phyloP scores from a whole-genome alignment of 1,140 invertebrate species.

The Danaus melanippus region DNA sequence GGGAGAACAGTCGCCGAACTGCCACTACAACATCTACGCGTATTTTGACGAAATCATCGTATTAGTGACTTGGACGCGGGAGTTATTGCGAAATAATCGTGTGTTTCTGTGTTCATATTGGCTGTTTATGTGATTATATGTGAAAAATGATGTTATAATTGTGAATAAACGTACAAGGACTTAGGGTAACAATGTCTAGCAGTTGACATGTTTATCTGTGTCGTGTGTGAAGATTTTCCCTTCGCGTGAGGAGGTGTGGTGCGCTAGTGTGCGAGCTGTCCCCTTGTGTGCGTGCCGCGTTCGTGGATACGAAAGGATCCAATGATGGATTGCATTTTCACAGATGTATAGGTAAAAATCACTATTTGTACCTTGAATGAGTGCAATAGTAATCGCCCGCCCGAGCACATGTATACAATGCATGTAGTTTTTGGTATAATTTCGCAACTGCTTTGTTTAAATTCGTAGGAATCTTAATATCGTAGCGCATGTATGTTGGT shows the following conservation, averaged over 20 bases:
- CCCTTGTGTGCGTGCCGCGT: constrained; percentile 51
- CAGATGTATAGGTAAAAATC: constrained; percentile 68
- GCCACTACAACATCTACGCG: constrained; percentile 64
- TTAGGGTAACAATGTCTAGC: constrained; percentile 70
- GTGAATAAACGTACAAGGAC: constrained; percentile 65
- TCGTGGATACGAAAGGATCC: constrained; percentile 53
- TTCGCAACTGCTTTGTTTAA: constrained; percentile 42
- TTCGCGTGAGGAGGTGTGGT: constrained; percentile 66
- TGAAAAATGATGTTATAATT: constrained; percentile 61
- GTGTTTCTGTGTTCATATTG: constrained; percentile 62
- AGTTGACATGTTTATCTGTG: constrained; percentile 73
- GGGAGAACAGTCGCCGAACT: constrained; percentile 65
- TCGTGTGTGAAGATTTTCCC: constrained; percentile 72
- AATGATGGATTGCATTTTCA: constrained; percentile 70
- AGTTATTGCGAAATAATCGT: constrained; percentile 61
- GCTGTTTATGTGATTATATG: constrained; percentile 63
- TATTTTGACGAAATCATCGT: constrained; percentile 59
- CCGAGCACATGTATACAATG: constrained; percentile 24
- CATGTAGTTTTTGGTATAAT: constrained; percentile 20
- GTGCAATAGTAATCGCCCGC: constrained; percentile 21
- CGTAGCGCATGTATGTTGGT: constrained; percentile 36
- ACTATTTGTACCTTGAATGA: constrained; percentile 32
- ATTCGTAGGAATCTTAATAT: constrained; percentile 28
- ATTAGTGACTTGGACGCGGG: constrained; percentile 62
- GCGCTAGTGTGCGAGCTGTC: constrained; percentile 54